phyloP scores from a whole-genome alignment of 2,797 vertebrate species.

The Rhadinocentrus ornatus region DNA sequence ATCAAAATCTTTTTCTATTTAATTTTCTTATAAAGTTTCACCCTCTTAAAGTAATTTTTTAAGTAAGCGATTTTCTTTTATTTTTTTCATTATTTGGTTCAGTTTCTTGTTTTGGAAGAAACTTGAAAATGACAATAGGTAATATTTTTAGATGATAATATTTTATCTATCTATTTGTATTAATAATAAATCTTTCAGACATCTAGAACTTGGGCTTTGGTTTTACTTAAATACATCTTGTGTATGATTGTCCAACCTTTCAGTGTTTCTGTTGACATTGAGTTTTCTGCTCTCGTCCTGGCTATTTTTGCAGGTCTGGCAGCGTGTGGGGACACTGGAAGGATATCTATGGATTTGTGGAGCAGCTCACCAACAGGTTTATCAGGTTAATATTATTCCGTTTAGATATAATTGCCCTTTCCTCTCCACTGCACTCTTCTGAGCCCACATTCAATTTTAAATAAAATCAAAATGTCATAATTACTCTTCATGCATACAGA shows the following conservation, averaged over 20 bases:
- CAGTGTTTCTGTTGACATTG: neutral
- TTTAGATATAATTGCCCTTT: neutral
- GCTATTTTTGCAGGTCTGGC: constrained; percentile 85
- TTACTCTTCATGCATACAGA: neutral
- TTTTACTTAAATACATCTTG: neutral
- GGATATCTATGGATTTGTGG: constrained; percentile 92
- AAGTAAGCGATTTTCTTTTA: no score
- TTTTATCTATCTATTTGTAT: no score
- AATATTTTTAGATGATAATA: no score
- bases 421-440: neutral
- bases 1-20: no score
- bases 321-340: constrained; percentile 91
- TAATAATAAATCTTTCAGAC: neutral
- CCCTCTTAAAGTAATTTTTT: no score
- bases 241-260: neutral
- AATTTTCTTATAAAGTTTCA: no score
- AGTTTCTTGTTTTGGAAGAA: no score
- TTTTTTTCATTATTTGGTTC: no score
- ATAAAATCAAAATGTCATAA: neutral
- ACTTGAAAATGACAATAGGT: no score
- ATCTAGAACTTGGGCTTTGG: neutral
- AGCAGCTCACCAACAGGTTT: constrained; percentile 92
- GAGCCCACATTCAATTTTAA: neutral
- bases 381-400: constrained; percentile 83
- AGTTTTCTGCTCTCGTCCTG: neutral